Evolutionary conservation across 2,888 invertebrate genomes (phyloP).

Genomic region (Polydrusus pterygomalis): DNA sequence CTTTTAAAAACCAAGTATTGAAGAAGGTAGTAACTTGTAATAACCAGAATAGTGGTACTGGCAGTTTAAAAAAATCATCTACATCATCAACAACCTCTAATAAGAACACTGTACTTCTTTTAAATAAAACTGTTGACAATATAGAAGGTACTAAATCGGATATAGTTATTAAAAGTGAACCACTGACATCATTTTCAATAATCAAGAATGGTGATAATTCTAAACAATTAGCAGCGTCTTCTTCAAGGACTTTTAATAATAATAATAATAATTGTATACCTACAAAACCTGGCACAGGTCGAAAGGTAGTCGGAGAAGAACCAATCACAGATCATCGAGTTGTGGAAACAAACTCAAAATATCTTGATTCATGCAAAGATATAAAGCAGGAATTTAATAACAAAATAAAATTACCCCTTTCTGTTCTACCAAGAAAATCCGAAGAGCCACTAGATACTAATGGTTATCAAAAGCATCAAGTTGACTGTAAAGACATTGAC

Average conservation of each 20-base stretch:
- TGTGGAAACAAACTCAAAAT: no score
- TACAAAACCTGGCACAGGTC: not conserved
- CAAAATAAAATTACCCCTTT: no score
- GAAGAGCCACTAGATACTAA: no score
- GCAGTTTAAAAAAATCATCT: not conserved
- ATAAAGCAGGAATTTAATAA: no score
- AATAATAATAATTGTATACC: not conserved
- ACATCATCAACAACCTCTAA: not conserved
- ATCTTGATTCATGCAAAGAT: no score
- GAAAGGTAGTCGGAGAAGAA: no score
- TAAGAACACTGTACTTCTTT: not conserved
- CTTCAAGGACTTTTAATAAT: not conserved
- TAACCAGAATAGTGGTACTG: not conserved
- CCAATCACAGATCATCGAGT: no score
- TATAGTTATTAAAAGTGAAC: conserved; percentile 7
- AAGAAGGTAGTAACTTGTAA: not conserved
- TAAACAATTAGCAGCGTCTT: not conserved
- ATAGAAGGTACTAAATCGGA: not conserved
- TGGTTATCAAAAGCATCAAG: no score
- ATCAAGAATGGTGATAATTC: not conserved
- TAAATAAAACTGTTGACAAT: not conserved
- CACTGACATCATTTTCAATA: not conserved
- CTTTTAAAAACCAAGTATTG: not conserved
- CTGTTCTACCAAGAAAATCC: no score
- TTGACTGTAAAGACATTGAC: no score